Evolutionary conservation across 2,113 vertebrate genomes (phyloP).

Genomic region (Chloropsis hardwickii): DNA sequence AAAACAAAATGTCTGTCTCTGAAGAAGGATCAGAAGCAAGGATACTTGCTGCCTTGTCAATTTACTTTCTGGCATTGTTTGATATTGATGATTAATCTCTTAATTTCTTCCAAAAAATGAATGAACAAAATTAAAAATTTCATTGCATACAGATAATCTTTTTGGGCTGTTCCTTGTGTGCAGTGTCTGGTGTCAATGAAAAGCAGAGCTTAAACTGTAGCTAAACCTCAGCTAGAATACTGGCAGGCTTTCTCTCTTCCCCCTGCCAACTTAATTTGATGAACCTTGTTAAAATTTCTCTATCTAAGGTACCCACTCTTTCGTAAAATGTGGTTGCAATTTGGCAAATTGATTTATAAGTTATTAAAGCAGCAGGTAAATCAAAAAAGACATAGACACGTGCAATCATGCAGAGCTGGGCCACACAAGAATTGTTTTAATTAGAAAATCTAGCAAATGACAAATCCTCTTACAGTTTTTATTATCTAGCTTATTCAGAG

Average conservation of each 20-base stretch:
- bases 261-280: not conserved
- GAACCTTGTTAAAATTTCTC: not conserved
- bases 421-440: not conserved
- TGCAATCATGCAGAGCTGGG: not conserved
- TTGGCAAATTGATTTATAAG: not conserved
- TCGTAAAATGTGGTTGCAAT: not conserved
- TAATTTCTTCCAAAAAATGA: not conserved
- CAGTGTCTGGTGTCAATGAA: not conserved
- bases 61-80: not conserved
- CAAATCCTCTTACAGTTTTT: not conserved
- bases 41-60: rapidly evolving
- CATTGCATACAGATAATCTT: rapidly evolving
- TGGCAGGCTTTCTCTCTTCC: not conserved
- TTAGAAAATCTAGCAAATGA: not conserved
- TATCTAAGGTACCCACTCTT: not conserved
- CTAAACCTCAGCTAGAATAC: not conserved
- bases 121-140: not conserved
- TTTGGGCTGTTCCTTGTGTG: not conserved
- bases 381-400: not conserved
- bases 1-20: not conserved
- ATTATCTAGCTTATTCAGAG: not conserved
- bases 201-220: not conserved
- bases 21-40: not conserved
- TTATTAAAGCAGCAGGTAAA: not conserved
- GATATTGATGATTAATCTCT: not conserved